Base-by-base conservation (phyloP, 2,888 invertebrate genomes). In the Augochlorella aurata region DNA sequence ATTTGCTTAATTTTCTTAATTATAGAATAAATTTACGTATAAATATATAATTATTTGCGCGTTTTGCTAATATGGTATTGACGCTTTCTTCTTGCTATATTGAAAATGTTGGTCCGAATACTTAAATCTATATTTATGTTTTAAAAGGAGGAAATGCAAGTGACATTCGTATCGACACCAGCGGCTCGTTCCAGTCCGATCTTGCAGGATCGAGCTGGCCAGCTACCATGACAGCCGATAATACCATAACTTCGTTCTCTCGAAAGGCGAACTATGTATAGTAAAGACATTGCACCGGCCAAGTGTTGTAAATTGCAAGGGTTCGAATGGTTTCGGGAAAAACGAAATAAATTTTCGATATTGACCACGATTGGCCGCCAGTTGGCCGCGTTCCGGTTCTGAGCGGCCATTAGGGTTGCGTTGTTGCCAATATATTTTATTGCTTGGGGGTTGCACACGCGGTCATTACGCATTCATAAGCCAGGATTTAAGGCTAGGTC, bases 381-480 rank as follows among this genome's bases (percentile, higher is more conserved):
- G 71, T 76, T 72, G 61, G 61, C 29, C 81, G 73, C 74, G 74
- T 74, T 85, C 77, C 75, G 75, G 68, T 66, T 73, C 76, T 74
- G 44, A 54, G 65, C 52, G 72, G 70, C 74, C 61, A 71, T n/a
- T 58, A 63, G 75, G 75, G 65, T 61, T 65, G 79, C 72, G 75
- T 75, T 73, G 49, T 63, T 61, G 79, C 74, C 72, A 73, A 49
- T 63, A 58, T 47, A 63, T 71, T 71, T 58, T 54, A 58, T 38
- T 63, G 70, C 71, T 79, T 77, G 77, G 82, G 87, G 87, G 82
- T 83, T 85, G 85, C 79, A 82, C 83, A 76, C 84, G 72, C 76
- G 87, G 85, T 88, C 90, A 90, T 91, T 91, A 90, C 85, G 85
- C 88, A 90, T 91, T 90, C 88, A 91, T 90, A 91, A 92, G 90